Base-by-base conservation (phyloP, 2,888 invertebrate genomes). In the Sesamia inferens region DNA sequence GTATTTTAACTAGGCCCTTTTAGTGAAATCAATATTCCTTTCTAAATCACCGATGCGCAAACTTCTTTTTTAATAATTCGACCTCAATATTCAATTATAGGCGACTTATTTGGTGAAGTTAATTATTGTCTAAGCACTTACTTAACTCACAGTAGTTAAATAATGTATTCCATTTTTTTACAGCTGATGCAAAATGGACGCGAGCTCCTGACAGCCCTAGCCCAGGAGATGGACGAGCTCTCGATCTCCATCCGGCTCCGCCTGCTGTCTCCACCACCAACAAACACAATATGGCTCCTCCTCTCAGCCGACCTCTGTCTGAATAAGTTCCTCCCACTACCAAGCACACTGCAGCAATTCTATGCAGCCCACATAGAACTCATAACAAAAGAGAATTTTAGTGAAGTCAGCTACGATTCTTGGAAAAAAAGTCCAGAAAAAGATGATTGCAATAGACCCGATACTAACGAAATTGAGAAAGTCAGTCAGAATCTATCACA, bases 141-240 rank as follows among this genome's bases (percentile, higher is more conserved):
- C 31, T 31, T 31, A 1, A 31, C 3, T 31, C 31, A 31, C 31
- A 31, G 3, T 3, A 31, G 31, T 31, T 31, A 31, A 31, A 31
- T 31, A 58, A 65, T 2, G 24, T 13, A 2, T n/a, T 8, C 13
- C 0, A 24, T 57, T 76, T 0, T 7, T 51, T 81, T 24, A 7
- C 93, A 96, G 96, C 82, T 96, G 44, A 96, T 96, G 96, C 96
- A 96, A 76, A 96, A 96, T 51, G 96, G 96, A 0, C 88, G 96
- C 2, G 96, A 96, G 68, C 90, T 96, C 0, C 90, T 95, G 0
- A 91, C 95, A 0, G 92, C 95, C 0, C 88, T 94, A 0, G 88
- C 95, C 0, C 92, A 92, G 67, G 95, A 96, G 7, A 59, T 96
- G 0, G 96, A 96, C 68, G 96, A 96, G 7, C 81, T 96, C 0